Base-by-base conservation (phyloP, 2,888 invertebrate genomes). In the Thymelicus sylvestris region DNA sequence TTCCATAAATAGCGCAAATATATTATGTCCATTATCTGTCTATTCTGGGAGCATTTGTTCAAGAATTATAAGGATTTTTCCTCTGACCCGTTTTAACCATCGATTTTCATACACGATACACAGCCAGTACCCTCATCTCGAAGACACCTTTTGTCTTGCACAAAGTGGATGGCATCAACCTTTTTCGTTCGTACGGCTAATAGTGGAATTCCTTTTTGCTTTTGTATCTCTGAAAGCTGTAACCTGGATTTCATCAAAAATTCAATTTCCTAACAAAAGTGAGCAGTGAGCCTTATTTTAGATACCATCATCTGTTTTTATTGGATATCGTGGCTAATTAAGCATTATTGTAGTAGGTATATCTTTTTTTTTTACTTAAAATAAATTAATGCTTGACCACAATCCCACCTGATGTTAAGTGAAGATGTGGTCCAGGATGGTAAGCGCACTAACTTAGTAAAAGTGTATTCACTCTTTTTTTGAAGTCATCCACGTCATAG, bases 131-230 rank as follows among this genome's bases (percentile, higher is more conserved):
- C 24, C 55, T 55, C 10, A 52, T 52, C 55, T 55, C 55, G 12
- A 10, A 10, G 55, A 55, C 24, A 24, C 55, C 55, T 55, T 50
- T 31, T 52, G 55, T 55, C 55, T 55, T 55, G 24, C 55, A 55
- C 55, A 55, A 55, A 55, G 55, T 24, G 55, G 55, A 55, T 55
- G 12, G 55, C 24, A 24, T 24, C 10, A 55, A 55, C 55, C 55
- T 55, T 55, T 55, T 55, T 55, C 55, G 24, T 24, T 12, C 24
- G 55, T 2, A 3, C 24, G 19, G 55, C 24, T 55, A 55, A 55
- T 57, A 38, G 31, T 38, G 57, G 38, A 57, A 57, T 57, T 57
- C 57, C 57, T 57, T 57, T 57, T 57, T 31, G 57, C 57, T 57
- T 57, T 57, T 57, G 57, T 57, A 10, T 10, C 57, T 38, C 57